Conservation (phyloP, 2,888 invertebrate genomes). For the Therioaphis trifolii region DNA sequence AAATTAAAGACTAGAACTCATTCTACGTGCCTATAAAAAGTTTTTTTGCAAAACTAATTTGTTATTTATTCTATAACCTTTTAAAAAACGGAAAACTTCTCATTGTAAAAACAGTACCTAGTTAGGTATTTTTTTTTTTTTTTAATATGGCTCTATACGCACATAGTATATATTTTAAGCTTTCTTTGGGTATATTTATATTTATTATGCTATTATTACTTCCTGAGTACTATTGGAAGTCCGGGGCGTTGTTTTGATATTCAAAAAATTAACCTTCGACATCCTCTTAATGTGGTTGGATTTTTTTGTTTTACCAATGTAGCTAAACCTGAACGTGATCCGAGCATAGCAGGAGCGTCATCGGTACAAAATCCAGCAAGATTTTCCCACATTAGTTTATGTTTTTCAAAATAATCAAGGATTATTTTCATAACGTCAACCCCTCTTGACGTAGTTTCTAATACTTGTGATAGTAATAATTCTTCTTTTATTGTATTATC, state of each 20-base stretch:
- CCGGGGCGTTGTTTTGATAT: conserved; percentile 11
- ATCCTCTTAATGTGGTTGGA: not conserved
- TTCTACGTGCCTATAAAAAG: conserved; percentile 23
- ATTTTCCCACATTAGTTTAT: conserved; percentile 41
- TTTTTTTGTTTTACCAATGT: conserved; percentile 61
- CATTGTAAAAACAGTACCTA: conserved; percentile 1
- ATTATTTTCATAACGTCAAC: conserved; percentile 60
- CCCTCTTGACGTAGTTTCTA: conserved; percentile 58
- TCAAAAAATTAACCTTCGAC: not conserved
- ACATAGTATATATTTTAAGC: not conserved
- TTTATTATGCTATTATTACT: not conserved
- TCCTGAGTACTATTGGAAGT: conserved; percentile 20
- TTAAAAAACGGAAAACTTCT: conserved; percentile 20
- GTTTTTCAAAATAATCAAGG: conserved; percentile 56
- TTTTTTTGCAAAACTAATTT: conserved; percentile 11
- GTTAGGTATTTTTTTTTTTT: conserved; percentile 6
- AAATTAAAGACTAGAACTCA: conserved; percentile 7
- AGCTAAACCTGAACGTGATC: conserved; percentile 58
- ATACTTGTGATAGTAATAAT: conserved; percentile 30
- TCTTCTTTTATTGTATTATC: conserved; percentile 39
- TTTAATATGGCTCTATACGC: conserved; percentile 3
- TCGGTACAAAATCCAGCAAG: conserved; percentile 60
- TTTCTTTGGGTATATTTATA: not conserved
- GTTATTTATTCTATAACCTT: not conserved
- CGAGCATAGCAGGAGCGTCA: conserved; percentile 60